Conservation (phyloP, 2,113 vertebrate species). For the Larimichthys polyactis region DNA sequence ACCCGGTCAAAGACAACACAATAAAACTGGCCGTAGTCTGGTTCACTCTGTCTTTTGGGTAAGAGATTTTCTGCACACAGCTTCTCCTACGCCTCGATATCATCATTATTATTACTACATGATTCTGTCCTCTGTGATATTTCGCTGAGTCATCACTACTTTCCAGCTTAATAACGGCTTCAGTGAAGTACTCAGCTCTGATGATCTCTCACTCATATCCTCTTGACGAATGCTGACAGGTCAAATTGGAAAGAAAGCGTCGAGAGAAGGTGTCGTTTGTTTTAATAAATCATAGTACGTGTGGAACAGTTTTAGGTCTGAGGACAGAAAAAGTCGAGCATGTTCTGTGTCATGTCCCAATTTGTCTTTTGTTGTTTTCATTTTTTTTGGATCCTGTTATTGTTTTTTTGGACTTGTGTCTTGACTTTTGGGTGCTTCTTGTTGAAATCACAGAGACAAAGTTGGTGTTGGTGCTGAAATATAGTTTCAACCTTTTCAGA, state of each 20-base stretch:
- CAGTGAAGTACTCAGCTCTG: background rate
- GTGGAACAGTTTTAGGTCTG: background rate
- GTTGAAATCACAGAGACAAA: background rate
- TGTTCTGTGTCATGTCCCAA: too few species aligned
- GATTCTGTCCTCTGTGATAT: constrained; percentile 6
- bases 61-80: constrained; percentile 62
- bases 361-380: background rate
- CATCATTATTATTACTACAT: background rate
- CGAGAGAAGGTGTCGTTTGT: constrained; percentile 7
- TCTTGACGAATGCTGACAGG: constrained; percentile 38
- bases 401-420: background rate
- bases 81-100: background rate
- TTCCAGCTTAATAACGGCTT: constrained; percentile 18
- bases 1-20: constrained; percentile 94
- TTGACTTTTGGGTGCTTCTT: background rate
- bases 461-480: background rate
- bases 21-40: constrained; percentile 94
- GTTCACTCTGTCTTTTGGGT: constrained; percentile 98
- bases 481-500: background rate
- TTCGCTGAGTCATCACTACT: constrained; percentile 16
- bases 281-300: constrained; percentile 12
- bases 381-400: background rate
- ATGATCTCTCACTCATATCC: background rate
- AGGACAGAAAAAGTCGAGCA: background rate
- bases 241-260: constrained; percentile 25